Evolutionary conservation across 2,797 vertebrate species (phyloP), one percentile per base, ranked within the genome.

Genomic region (Botia kubotai): DNA sequence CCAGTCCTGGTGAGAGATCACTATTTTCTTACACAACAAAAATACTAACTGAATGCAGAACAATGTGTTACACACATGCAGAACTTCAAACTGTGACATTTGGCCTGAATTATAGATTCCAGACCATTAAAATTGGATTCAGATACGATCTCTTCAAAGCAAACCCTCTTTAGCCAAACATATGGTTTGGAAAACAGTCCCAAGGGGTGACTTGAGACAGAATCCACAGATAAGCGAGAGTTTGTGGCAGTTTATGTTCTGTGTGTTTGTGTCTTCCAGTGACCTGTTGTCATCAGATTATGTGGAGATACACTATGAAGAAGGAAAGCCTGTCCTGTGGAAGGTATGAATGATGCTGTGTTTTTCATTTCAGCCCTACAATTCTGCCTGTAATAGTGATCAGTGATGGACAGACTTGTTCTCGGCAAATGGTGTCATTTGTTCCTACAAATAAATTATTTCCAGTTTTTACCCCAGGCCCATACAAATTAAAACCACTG

Each of bases 231-330:
- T 55, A 17, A 67, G 36, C 17, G 14, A 36, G 13, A 3, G 13
- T 66, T 65, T 0, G 7, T 66, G n/a, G n/a, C 39, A 63, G 23
- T 74, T 66, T 12, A 76, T 12, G 12, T 46, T 13, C 11, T 63
- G 62, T 63, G 79, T 77, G 23, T 85, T 80, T 80, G 3, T 90
- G 88, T 92, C 67, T 88, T 91, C 57, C 93, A 99, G 98, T 94
- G 96, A 96, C 86, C 93, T 99, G 88, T 91, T 99, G 89, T 98
- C 97, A 81, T 98, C 97, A 60, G 95, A 96, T 90, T 99, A 99
- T 84, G 94, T 97, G 85, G 98, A 99, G 91, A 99, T 99, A 92
- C 93, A 98, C 90, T 98, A 96, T 78, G 95, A 98, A 87, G 93
- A 95, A 17, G 96, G 94, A 70, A 97, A 96, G 82, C 94, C 94